phyloP scores from a whole-genome alignment of 2,797 vertebrate species.

The Yasuhikotakia modesta region DNA sequence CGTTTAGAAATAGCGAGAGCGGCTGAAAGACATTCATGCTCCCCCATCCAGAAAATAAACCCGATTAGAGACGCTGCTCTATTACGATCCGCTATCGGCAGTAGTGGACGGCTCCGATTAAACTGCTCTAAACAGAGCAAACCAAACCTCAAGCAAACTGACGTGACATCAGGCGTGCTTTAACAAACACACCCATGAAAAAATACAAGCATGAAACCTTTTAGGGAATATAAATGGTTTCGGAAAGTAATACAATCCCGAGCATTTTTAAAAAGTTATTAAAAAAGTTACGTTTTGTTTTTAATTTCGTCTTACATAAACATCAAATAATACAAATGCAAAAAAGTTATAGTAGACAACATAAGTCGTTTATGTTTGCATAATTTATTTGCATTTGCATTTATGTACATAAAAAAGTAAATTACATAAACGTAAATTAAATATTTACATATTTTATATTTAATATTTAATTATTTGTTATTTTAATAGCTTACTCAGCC shows the following conservation, averaged over 20 bases:
- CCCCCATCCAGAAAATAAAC: constrained; percentile 80
- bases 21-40: constrained; percentile 75
- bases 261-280: not conserved
- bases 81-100: constrained; percentile 61
- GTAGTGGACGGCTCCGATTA: constrained; percentile 19
- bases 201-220: not conserved
- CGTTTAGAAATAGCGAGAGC: constrained; percentile 69
- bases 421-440: not conserved
- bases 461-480: not conserved
- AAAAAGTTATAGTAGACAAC: no score
- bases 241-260: not conserved
- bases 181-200: constrained; percentile 23
- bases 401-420: not conserved
- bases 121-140: constrained; percentile 5
- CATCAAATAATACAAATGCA: no score
- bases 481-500: not conserved
- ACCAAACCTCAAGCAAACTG: constrained; percentile 1
- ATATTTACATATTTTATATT: no score
- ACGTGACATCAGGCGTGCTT: constrained; percentile 33
- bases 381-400: not conserved
- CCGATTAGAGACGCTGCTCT: constrained; percentile 70
- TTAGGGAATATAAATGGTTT: not conserved
- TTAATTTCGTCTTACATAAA: not conserved
- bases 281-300: not conserved
- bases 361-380: no score